phyloP scores from a whole-genome alignment of 2,797 vertebrate genomes.

The Caiman crocodilus region DNA sequence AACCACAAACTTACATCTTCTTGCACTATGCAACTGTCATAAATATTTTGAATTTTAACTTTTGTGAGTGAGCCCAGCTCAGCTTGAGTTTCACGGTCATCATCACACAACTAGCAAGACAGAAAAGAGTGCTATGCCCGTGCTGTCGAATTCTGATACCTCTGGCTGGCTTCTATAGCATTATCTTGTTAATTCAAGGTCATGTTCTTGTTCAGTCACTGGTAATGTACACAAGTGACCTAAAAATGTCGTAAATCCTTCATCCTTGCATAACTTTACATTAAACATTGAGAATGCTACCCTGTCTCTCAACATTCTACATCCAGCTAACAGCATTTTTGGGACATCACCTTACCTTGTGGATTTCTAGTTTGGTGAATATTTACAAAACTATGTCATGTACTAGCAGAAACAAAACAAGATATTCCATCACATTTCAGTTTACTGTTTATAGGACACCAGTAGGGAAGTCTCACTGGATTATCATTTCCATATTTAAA shows the following conservation, averaged over 20 bases:
- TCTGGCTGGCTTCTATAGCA: fast-evolving
- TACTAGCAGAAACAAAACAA: background rate
- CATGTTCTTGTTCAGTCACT: fast-evolving
- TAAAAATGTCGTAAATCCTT: background rate
- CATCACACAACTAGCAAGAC: no score
- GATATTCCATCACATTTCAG: background rate
- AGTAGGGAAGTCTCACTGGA: background rate
- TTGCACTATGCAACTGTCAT: no score
- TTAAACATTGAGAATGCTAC: background rate
- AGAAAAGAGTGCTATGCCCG: fast-evolving
- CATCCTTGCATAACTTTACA: background rate
- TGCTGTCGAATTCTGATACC: background rate
- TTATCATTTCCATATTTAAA: background rate
- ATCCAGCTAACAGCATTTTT: background rate
- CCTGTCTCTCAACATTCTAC: background rate
- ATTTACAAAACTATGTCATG: background rate
- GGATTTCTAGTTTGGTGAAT: fast-evolving
- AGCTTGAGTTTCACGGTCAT: no score
- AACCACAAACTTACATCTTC: no score
- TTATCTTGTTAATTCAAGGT: background rate
- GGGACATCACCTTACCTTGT: background rate
- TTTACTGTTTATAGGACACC: background rate
- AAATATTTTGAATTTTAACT: no score
- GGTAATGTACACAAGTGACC: background rate
- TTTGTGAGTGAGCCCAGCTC: no score